A percentile compares a stretch with the other conserved stretches of the same genome.
Evolutionary conservation across 2,888 invertebrate species (phyloP).

Genomic region (Ferrisia virgata): DNA sequence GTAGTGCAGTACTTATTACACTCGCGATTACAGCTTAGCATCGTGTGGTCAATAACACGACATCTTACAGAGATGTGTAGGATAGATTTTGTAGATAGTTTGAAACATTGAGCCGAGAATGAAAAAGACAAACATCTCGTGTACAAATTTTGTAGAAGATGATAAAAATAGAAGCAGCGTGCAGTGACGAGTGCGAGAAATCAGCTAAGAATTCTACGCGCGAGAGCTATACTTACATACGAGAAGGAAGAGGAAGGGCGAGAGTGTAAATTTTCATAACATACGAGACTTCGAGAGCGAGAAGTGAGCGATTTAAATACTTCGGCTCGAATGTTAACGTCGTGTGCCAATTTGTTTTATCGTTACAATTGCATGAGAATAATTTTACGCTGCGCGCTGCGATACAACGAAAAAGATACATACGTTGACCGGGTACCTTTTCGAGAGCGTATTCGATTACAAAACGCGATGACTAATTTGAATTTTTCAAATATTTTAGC

Average conservation of each 20-base stretch:
- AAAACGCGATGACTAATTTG: too few species aligned
- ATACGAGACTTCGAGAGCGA: background rate
- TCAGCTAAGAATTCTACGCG: background rate
- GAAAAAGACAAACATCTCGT: too few species aligned
- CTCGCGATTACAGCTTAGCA: too few species aligned
- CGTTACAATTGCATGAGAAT: background rate
- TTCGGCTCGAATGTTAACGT: background rate
- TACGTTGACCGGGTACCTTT: background rate
- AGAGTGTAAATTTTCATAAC: background rate
- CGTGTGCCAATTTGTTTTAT: background rate
- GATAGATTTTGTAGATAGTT: too few species aligned
- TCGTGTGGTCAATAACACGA: too few species aligned
- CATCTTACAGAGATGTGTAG: too few species aligned
- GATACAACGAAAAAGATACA: background rate
- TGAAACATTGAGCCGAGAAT: too few species aligned
- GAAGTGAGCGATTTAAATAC: background rate
- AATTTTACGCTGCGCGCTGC: background rate
- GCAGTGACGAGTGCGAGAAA: background rate
- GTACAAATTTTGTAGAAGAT: too few species aligned
- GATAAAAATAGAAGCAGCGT: background rate
- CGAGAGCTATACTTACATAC: too few species aligned
- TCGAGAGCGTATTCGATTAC: too few species aligned
- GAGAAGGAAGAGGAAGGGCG: background rate
- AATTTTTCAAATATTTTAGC: too few species aligned
- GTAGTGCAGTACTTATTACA: too few species aligned